These are phyloP conservation scores for Cosmopolites sordidus DNA, from an alignment of 2,888 invertebrate genomes.

Conservation along the genomic window DNA sequence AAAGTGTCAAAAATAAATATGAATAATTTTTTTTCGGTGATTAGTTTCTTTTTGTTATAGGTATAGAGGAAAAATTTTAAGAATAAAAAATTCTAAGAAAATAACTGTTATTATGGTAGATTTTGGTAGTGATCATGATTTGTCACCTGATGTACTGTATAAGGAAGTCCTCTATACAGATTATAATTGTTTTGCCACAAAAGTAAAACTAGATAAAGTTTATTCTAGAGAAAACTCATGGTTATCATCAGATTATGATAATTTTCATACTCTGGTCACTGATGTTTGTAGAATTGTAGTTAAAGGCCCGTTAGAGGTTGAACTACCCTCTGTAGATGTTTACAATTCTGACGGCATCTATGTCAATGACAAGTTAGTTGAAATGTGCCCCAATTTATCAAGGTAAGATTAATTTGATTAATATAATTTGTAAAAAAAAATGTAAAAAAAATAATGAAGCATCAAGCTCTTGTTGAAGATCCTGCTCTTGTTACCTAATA, in stretches of 20 bases:
- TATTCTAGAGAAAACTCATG: conserved; percentile 50
- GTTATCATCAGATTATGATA: conserved; percentile 56
- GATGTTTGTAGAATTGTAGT: conserved; percentile 49
- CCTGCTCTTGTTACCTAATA: too few species aligned
- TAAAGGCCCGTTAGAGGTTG: conserved; percentile 36
- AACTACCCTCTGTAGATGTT: conserved; percentile 35
- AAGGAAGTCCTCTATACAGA: conserved; percentile 60
- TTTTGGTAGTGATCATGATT: conserved; percentile 74
- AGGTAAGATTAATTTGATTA: too few species aligned
- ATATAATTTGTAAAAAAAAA: too few species aligned
- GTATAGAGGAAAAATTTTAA: conserved; percentile 64
- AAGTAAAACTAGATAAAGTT: conserved; percentile 56
- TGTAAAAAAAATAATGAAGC: too few species aligned
- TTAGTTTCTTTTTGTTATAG: conserved; percentile 53
- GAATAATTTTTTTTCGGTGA: too few species aligned
- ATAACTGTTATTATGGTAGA: conserved; percentile 69
- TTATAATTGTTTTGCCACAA: conserved; percentile 63
- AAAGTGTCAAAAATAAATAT: too few species aligned
- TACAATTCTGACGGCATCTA: conserved; percentile 29
- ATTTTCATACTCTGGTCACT: conserved; percentile 57
- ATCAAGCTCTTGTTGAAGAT: too few species aligned
- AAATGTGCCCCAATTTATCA: conserved; percentile 33
- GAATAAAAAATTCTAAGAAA: conserved; percentile 35
- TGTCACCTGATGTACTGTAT: conserved; percentile 55
- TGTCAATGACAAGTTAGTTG: conserved; percentile 51